Evolutionary conservation across 2,888 invertebrate genomes (phyloP).

Genomic region (Drosophila merina): DNA sequence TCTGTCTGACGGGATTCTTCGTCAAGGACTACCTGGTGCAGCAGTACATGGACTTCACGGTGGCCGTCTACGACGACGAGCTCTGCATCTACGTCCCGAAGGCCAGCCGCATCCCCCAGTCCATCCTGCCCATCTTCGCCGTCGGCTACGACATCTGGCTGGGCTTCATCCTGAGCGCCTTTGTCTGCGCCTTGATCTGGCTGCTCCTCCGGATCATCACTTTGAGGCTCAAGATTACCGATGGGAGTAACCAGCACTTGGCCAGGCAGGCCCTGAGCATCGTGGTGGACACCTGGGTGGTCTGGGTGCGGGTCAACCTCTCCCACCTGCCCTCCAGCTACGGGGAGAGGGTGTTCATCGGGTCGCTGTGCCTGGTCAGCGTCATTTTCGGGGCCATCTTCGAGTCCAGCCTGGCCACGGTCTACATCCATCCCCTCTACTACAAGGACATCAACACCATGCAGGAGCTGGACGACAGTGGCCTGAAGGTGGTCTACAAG

Average conservation of each 20-base stretch:
- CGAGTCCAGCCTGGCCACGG: constrained; percentile 84
- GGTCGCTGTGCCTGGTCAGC: constrained; percentile 81
- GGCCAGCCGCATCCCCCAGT: constrained; percentile 82
- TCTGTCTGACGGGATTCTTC: constrained; percentile 83
- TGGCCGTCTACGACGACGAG: constrained; percentile 82
- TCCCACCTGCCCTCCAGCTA: constrained; percentile 78
- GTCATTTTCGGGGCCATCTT: constrained; percentile 84
- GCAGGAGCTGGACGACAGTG: constrained; percentile 82
- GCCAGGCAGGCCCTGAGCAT: constrained; percentile 73
- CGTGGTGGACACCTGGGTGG: constrained; percentile 81
- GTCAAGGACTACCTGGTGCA: constrained; percentile 84
- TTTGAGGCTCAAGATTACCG: constrained; percentile 60
- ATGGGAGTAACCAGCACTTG: constrained; percentile 22
- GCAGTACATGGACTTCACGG: constrained; percentile 82
- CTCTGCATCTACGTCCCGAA: constrained; percentile 84
- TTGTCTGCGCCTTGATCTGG: constrained; percentile 77
- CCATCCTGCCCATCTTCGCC: constrained; percentile 82
- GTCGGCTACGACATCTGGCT: constrained; percentile 82
- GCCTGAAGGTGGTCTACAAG: constrained; percentile 81
- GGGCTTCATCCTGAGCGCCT: constrained; percentile 77
- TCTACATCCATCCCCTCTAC: constrained; percentile 83
- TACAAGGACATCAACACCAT: constrained; percentile 83
- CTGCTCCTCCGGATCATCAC: constrained; percentile 70
- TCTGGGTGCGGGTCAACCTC: constrained; percentile 82
- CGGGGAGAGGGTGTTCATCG: constrained; percentile 82